Evolutionary conservation across 2,888 invertebrate genomes (phyloP), one percentile per base, ranked within the genome.

Genomic region (Andrena hattorfiana): DNA sequence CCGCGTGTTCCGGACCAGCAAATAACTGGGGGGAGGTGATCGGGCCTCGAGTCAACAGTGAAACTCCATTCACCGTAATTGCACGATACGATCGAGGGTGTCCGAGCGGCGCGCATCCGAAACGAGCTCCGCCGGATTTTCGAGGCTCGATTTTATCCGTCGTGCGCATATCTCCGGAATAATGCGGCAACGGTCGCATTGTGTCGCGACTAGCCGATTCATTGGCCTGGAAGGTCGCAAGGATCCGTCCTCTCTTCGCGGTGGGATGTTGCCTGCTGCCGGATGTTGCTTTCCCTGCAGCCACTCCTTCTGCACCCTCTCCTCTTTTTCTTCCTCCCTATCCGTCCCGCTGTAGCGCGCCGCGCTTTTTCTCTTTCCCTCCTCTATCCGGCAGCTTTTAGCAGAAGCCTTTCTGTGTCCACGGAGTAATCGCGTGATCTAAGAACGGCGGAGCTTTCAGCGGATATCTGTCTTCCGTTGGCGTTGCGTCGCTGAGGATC

Each of bases 341-440:
- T 10, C n/a, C 26, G 10, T n/a, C 30, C 13, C 10, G 42, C 42
- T 16, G 42, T 16, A 42, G 42, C 42, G 16, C 42, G 13, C 42
- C 42, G 48, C 32, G 16, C 32, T n/a, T n/a, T 20, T 20, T 28
- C 56, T 64, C 54, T 54, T 35, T 23, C 60, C 35, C 26, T 28
- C 74, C 66, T 87, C 86, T 86, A 83, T 85, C 77, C 86, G 64
- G 75, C 78, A 87, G 90, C 91, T 91, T 91, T 91, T 90, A 90
- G 88, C 89, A 90, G 90, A 90, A 92, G 91, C 90, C 86, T 90
- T 92, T 90, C 90, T 89, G 89, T 91, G 91, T 91, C 89, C 89
- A 88, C 85, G 86, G 82, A 88, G 90, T 90, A 91, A 92, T 91
- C 91, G 90, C 90, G 89, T 91, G 91, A 91, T 92, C 90, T 87